Conservation (phyloP, 2,888 invertebrate genomes). For the Drosophila atripex region DNA sequence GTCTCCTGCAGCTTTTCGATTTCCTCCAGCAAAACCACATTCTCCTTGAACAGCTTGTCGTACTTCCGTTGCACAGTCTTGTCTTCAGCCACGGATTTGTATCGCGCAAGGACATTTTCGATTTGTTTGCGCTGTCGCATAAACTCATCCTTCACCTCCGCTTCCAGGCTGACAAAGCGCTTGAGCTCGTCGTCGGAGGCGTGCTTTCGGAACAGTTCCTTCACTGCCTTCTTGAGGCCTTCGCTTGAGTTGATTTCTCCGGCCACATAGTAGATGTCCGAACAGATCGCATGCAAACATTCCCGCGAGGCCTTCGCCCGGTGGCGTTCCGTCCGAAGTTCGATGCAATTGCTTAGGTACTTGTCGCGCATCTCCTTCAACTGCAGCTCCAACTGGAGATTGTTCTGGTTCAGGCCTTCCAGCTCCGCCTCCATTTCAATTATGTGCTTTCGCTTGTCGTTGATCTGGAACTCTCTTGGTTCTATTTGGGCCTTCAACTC, state of each 20-base stretch:
- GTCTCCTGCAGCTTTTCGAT: slow-evolving; percentile 88
- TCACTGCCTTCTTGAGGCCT: slow-evolving; percentile 78
- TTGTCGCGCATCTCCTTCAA: slow-evolving; percentile 91
- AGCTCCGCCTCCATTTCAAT: slow-evolving; percentile 93
- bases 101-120: slow-evolving; percentile 84
- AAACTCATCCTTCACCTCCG: slow-evolving; percentile 90
- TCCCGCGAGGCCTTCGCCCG: slow-evolving; percentile 87
- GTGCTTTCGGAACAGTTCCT: slow-evolving; percentile 85
- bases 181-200: slow-evolving; percentile 89
- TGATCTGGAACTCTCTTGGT: slow-evolving; percentile 93
- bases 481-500: slow-evolving; percentile 94
- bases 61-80: slow-evolving; percentile 68
- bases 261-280: slow-evolving; percentile 92
- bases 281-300: slow-evolving; percentile 89
- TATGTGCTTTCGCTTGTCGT: slow-evolving; percentile 92
- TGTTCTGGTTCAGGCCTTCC: slow-evolving; percentile 90
- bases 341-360: slow-evolving; percentile 88
- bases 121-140: slow-evolving; percentile 92
- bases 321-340: slow-evolving; percentile 88
- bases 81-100: slow-evolving; percentile 65
- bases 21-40: slow-evolving; percentile 90
- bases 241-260: slow-evolving; percentile 90
- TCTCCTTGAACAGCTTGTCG: slow-evolving; percentile 89
- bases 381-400: slow-evolving; percentile 88
- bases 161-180: slow-evolving; percentile 87